These are phyloP conservation scores for Cyclopterus lumpus DNA, from an alignment of 2,797 vertebrate genomes.

Conservation along the genomic window DNA sequence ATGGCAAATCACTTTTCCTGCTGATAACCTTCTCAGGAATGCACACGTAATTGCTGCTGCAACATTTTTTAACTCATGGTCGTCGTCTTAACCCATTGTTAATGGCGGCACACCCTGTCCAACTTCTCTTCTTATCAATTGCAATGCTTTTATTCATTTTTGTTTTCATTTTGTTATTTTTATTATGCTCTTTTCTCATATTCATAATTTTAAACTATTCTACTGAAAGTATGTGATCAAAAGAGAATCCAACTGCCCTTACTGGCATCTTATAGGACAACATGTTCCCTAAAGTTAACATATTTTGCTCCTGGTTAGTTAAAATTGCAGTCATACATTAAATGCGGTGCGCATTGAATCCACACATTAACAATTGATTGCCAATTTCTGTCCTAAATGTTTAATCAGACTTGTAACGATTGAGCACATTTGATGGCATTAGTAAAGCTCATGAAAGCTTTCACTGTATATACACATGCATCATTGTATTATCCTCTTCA, in stretches of 20 bases:
- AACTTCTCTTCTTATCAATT: neutral
- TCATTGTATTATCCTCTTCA: neutral
- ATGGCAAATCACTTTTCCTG: conserved; percentile 3
- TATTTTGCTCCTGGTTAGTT: conserved; percentile 4
- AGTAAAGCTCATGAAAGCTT: conserved; percentile 14
- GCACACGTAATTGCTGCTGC: neutral
- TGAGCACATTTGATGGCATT: conserved; percentile 4
- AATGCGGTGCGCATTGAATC: neutral
- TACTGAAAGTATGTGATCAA: neutral
- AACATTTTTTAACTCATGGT: neutral
- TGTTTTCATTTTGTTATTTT: neutral
- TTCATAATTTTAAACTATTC: neutral
- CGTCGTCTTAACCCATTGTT: neutral
- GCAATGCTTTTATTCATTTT: neutral
- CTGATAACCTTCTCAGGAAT: conserved; percentile 3
- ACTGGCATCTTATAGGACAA: neutral
- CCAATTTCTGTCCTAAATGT: neutral
- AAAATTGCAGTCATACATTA: conserved; percentile 1
- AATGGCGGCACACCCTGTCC: neutral
- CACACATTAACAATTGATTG: conserved; percentile 4
- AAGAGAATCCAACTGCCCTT: neutral
- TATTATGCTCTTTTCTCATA: neutral
- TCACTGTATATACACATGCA: neutral
- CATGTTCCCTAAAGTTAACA: neutral
- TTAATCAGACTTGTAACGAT: neutral